phyloP scores from a whole-genome alignment of 2,888 invertebrate species.

The Ptilodon capucinus region DNA sequence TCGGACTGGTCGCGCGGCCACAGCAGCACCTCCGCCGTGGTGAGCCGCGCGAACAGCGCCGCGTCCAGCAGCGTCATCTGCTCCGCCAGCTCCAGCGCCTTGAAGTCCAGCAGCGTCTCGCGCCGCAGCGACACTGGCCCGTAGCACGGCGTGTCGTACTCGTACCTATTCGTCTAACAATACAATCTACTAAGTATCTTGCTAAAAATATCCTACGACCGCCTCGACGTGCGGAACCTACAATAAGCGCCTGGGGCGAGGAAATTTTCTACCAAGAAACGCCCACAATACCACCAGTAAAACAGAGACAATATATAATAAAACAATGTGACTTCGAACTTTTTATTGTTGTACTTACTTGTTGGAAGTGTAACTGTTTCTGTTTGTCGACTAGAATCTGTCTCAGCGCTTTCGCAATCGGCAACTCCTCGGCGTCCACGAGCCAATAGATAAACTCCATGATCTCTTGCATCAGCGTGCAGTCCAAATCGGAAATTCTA shows the following conservation, averaged over 20 bases:
- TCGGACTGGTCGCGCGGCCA: constrained; percentile 99
- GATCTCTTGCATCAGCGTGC: constrained; percentile 89
- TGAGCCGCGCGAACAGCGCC: constrained; percentile 96
- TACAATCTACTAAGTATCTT: no score
- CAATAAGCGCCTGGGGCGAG: no score
- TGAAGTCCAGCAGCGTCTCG: constrained; percentile 93
- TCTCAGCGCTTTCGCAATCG: constrained; percentile 94
- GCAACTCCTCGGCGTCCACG: constrained; percentile 95
- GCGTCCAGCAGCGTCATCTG: constrained; percentile 99
- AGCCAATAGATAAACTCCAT: constrained; percentile 97
- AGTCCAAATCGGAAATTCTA: constrained; percentile 93
- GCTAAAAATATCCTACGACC: no score
- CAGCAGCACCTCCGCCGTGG: constrained; percentile 97
- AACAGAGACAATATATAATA: no score
- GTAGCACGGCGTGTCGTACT: constrained; percentile 70
- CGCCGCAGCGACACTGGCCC: constrained; percentile 71
- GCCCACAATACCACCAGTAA: no score
- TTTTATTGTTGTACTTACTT: constrained; percentile 43
- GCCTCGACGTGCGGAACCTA: no score
- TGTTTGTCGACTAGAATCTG: constrained; percentile 96
- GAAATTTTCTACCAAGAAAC: no score
- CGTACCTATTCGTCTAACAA: constrained; percentile 51
- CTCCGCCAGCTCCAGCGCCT: constrained; percentile 97
- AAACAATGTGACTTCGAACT: no score
- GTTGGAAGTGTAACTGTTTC: constrained; percentile 80